Conservation (phyloP, 2,888 invertebrate genomes). For the Nasonia oneida region DNA sequence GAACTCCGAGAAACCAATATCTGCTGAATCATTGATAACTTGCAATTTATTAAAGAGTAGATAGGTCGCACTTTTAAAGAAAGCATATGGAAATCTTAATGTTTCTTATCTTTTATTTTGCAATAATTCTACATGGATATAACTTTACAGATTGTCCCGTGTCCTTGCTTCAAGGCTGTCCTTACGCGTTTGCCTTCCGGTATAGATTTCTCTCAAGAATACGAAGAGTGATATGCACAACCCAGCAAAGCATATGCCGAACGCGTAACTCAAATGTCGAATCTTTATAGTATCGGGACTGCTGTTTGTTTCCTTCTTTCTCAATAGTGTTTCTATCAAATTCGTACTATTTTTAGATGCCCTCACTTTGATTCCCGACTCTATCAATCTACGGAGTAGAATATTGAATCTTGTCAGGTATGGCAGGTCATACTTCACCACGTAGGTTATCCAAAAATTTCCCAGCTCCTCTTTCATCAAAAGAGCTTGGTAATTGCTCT, state of each 20-base stretch:
- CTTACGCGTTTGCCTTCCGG: not conserved
- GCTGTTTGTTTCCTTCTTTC: too few relatives aligned
- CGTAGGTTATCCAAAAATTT: conserved; percentile 62
- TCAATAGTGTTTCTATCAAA: not conserved
- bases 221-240: not conserved
- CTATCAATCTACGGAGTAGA: conserved; percentile 8
- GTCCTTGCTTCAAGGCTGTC: not conserved
- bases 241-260: not conserved
- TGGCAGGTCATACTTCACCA: conserved; percentile 60
- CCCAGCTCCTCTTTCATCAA: conserved; percentile 61
- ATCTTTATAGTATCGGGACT: not conserved
- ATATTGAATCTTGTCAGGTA: conserved; percentile 44
- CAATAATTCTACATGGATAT: not conserved
- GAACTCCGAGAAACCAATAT: not conserved
- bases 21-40: not conserved
- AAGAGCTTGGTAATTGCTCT: conserved; percentile 41
- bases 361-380: conserved; percentile 32
- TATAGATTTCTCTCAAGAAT: conserved; percentile 16
- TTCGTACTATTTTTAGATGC: not conserved
- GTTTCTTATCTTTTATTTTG: not conserved
- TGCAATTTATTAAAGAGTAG: not conserved
- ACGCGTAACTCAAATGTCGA: not conserved
- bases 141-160: not conserved
- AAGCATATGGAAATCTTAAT: too few relatives aligned
- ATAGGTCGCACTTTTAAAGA: too few relatives aligned